Base-by-base conservation (phyloP, 92 coral and sea anemone genomes). In the Epizoanthus illoricatus region DNA sequence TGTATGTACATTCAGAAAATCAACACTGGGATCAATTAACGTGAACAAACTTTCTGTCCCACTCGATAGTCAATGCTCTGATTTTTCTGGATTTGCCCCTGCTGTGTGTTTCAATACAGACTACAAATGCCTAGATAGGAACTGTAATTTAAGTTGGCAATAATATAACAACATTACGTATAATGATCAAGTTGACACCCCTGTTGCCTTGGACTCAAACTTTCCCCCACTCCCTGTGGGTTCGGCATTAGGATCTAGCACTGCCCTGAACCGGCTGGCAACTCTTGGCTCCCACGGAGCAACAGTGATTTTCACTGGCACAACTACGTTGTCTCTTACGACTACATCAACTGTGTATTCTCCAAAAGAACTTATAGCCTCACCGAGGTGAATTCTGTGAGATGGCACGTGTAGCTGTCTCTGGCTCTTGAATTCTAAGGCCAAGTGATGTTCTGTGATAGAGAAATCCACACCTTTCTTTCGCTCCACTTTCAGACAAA, bases 361-460 rank as follows among this genome's bases (percentile, higher is more conserved):
- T 17, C 99, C 99, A 91, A 83, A 90, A 2, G 91, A 67, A 28
- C 81, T 96, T 3, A 96, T 91, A 20, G 99, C 83, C 60, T 90
- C 89, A 23, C 72, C 73, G 15, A 94, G 60, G n/a, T 86, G 84
- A 19, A 96, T 90, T 39, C 98, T 90, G 67, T 94, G 94, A 15
- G 90, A 86, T 39, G 99, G 99, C 1, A 96, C 98, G 28, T 89
- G 89, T 6, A 96, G 85, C 47, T 94, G 92, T 54, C 88, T 90
- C 86, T 93, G 95, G 6, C 86, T 86, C 64, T 87, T 88, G 71
- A 88, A 96, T 57, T 96, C 98, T 23, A 89, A 56, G 24, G 98
- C 94, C 11, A 96, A 43, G 16, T 93, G 94, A n/a, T 96, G 97
- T 20, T 90, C 91, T 41, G 86, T 89, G 11, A 96, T 90, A 64